Evolutionary conservation across 2,888 invertebrate genomes (phyloP).

Genomic region (Selenia dentaria): DNA sequence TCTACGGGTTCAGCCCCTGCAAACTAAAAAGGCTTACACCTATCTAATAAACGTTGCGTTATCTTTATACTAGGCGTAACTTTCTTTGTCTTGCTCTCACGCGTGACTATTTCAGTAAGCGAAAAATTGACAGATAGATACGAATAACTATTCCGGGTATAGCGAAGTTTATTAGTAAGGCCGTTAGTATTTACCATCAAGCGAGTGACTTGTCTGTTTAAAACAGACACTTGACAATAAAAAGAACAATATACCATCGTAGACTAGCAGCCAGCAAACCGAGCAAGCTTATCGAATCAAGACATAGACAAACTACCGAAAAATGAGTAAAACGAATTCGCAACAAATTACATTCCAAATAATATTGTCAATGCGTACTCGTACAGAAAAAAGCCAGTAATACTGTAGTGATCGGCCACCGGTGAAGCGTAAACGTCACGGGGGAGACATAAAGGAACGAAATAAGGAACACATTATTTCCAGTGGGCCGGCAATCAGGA

Average conservation of each 20-base stretch:
- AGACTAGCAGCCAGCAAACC: conserved; percentile 14
- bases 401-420: conserved; percentile 48
- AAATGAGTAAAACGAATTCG: conserved; percentile 34
- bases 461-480: conserved; percentile 62
- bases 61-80: no score
- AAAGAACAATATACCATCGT: conserved; percentile 14
- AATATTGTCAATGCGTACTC: conserved; percentile 53
- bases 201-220: no score
- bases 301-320: conserved; percentile 29
- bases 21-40: no score
- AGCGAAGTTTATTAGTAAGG: no score
- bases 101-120: no score
- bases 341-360: conserved; percentile 55
- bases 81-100: no score
- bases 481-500: conserved; percentile 56
- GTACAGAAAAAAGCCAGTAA: conserved; percentile 47
- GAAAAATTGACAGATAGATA: no score
- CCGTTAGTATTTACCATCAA: no score
- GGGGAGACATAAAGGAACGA: conserved; percentile 45
- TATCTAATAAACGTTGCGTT: no score
- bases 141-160: no score
- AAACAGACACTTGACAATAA: no score
- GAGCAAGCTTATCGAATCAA: conserved; percentile 26
- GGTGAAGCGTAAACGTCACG: conserved; percentile 51
- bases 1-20: no score